Evolutionary conservation across 2,797 vertebrate genomes (phyloP).

Genomic region (Saxicola maurus): DNA sequence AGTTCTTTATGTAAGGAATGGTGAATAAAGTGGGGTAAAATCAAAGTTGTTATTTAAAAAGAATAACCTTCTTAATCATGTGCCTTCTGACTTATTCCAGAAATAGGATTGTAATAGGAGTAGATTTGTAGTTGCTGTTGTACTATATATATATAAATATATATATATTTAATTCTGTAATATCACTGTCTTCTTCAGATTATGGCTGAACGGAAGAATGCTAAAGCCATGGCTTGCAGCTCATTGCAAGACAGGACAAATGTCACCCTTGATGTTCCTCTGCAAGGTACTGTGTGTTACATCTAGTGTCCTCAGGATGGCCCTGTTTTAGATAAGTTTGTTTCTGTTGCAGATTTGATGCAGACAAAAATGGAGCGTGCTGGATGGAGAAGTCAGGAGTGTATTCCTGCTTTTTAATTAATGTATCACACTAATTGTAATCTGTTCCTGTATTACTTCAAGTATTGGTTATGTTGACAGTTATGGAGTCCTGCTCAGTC

Average conservation of each 20-base stretch:
- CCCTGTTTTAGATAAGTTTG: neutral
- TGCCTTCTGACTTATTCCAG: neutral
- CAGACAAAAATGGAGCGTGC: neutral
- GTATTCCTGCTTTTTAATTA: neutral
- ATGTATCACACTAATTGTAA: neutral
- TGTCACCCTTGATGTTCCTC: conserved; percentile 85
- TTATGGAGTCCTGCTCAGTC: neutral
- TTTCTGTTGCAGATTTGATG: neutral
- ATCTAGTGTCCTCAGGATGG: neutral
- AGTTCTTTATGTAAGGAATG: neutral
- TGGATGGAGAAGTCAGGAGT: neutral
- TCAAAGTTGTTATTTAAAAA: neutral
- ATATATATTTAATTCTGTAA: neutral
- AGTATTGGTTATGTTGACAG: neutral
- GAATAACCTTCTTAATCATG: neutral
- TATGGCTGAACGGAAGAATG: conserved; percentile 97
- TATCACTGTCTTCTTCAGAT: conserved; percentile 75
- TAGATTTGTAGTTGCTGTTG: neutral
- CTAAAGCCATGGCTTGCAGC: conserved; percentile 89
- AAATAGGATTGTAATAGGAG: neutral
- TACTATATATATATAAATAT: neutral
- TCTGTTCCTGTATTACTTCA: neutral
- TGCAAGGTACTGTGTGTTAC: conserved; percentile 83
- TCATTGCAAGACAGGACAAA: conserved; percentile 80
- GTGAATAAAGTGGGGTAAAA: neutral